Percentiles rank a stretch among this genome's conserved stretches.
Evolutionary conservation across 2,888 invertebrate genomes (phyloP).

Genomic region (Pristionchus maxplancki): DNA sequence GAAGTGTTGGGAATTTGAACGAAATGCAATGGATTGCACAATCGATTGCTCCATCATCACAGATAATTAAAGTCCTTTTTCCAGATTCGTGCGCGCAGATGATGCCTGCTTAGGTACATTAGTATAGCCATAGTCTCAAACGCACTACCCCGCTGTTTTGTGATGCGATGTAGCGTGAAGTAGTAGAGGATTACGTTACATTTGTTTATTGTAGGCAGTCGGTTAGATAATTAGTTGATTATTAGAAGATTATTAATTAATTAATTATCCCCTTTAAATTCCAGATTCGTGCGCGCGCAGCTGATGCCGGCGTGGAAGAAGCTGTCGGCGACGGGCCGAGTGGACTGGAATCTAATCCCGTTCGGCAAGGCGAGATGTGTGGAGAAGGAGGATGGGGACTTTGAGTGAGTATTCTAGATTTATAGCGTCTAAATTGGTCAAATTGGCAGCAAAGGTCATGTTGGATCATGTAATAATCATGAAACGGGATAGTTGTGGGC

Average conservation of each 20-base stretch:
- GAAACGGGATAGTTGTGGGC: not conserved
- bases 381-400: slow-evolving; percentile 64
- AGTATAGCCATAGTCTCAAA: too few species aligned
- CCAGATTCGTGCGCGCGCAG: slow-evolving; percentile 70
- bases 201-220: too few species aligned
- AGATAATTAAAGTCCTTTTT: too few species aligned
- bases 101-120: too few species aligned
- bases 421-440: not conserved
- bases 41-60: too few species aligned
- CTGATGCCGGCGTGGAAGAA: slow-evolving; percentile 68
- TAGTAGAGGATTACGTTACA: too few species aligned
- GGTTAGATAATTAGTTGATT: not conserved
- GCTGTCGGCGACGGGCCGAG: slow-evolving; percentile 64
- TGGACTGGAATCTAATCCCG: slow-evolving; percentile 72
- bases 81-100: too few species aligned
- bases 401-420: slow-evolving; percentile 56
- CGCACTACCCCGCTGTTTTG: too few species aligned
- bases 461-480: slow-evolving; percentile 60
- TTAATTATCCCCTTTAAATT: slow-evolving; percentile 49
- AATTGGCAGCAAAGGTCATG: too few species aligned
- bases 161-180: too few species aligned
- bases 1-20: too few species aligned
- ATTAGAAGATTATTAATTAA: not conserved
- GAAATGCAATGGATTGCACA: too few species aligned
- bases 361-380: slow-evolving; percentile 76